Base-by-base conservation (phyloP, 2,888 invertebrate species). In the Epinotia ramella region DNA sequence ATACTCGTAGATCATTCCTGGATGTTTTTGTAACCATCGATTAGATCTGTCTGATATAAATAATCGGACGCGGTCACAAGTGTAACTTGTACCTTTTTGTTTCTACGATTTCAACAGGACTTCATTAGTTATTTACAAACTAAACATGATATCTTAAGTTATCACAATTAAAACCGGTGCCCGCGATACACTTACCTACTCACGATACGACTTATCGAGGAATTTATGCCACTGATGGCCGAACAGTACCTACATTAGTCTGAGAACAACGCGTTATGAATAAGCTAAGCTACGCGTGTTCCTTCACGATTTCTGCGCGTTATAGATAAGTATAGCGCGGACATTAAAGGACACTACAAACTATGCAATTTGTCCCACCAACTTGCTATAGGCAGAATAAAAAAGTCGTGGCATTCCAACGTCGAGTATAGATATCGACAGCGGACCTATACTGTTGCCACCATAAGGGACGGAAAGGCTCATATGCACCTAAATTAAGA, bases 161-260 rank as follows among this genome's bases (percentile, higher is more conserved):
- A 71, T 75, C 70, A 75, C 70, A 75, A 74, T 65, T 71, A 2
- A 53, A 53, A 64, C 70, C 64, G 53, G 7, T n/a, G 53, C 53
- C 53, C 53, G 53, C 53, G n/a, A n/a, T 53, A 53, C 46, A 13
- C 46, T 13, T 46, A 13, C 46, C 13, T 46, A 46, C 16, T 2
- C n/a, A n/a, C 49, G 16, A 53, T 53, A n/a, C 49, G 33, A 33
- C n/a, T n/a, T n/a, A n/a, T n/a, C n/a, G n/a, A n/a, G n/a, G n/a
- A n/a, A n/a, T n/a, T n/a, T n/a, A n/a, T n/a, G n/a, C n/a, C n/a
- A n/a, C n/a, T n/a, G n/a, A n/a, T n/a, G n/a, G n/a, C n/a, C n/a
- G n/a, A n/a, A n/a, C n/a, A n/a, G n/a, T n/a, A 33, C 33, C 6
- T 33, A 6, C 33, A 49, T 46, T n/a, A 53, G n/a, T n/a, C n/a